Percentiles rank a stretch among this genome's conserved stretches.
These are phyloP conservation scores for Lepilemur septentrionalis DNA, from an alignment of 2,797 vertebrate genomes.

Conservation along the genomic window DNA sequence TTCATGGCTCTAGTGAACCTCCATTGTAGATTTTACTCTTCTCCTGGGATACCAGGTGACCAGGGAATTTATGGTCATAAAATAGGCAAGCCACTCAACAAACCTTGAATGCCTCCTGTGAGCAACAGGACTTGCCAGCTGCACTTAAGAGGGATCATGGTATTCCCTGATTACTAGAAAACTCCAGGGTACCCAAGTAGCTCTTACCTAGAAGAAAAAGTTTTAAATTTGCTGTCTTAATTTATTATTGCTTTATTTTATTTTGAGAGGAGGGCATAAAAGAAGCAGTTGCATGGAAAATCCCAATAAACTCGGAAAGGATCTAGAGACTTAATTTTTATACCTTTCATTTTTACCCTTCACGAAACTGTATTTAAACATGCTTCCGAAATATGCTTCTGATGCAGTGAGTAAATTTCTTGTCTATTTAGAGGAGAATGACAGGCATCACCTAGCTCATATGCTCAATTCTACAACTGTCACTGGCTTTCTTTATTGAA, in stretches of 20 bases:
- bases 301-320: background rate
- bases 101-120: background rate
- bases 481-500: slow-evolving; percentile 80
- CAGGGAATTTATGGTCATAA: background rate
- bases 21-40: background rate
- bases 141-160: background rate
- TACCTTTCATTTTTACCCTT: slow-evolving; percentile 68
- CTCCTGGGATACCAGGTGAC: background rate
- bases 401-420: slow-evolving; percentile 55
- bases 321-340: slow-evolving; percentile 38
- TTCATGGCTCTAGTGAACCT: background rate
- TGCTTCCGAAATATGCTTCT: slow-evolving; percentile 2
- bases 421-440: slow-evolving; percentile 81
- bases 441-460: slow-evolving; percentile 75
- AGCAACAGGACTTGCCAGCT: background rate
- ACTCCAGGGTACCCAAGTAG: background rate
- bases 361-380: slow-evolving; percentile 61
- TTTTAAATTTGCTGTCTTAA: background rate
- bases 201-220: background rate
- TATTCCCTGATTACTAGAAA: background rate
- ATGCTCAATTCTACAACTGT: slow-evolving; percentile 74
- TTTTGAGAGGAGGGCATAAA: background rate
- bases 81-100: background rate
- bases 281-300: background rate
- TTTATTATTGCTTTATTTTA: background rate